Conservation (phyloP, 2,888 invertebrate species). For the Yponomeuta sedellus region DNA sequence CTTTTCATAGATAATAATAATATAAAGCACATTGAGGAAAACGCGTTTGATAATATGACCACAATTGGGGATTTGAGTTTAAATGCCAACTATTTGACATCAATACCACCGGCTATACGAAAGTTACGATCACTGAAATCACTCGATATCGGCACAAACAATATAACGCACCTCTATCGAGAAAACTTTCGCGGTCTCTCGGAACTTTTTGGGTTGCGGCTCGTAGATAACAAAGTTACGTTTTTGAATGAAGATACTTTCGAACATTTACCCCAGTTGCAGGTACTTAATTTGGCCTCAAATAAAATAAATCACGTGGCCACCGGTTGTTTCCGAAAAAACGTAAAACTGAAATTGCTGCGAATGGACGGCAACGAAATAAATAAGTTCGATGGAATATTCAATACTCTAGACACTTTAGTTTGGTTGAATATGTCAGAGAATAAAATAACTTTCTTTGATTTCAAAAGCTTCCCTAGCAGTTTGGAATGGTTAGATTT, state of each 20-base stretch:
- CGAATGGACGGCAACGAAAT: constrained; percentile 88
- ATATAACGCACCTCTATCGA: constrained; percentile 82
- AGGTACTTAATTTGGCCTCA: constrained; percentile 87
- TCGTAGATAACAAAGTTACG: constrained; percentile 88
- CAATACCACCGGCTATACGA: constrained; percentile 80
- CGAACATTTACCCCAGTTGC: constrained; percentile 82
- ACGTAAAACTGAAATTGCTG: constrained; percentile 82
- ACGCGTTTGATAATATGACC: constrained; percentile 85
- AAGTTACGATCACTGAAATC: constrained; percentile 82
- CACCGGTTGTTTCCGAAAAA: constrained; percentile 83
- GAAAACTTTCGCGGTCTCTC: constrained; percentile 84
- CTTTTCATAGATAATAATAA: constrained; percentile 85
- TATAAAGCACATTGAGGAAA: constrained; percentile 80
- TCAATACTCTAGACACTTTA: constrained; percentile 81
- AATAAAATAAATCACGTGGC: constrained; percentile 85
- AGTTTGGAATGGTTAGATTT: constrained; percentile 87
- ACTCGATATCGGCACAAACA: constrained; percentile 88
- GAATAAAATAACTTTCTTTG: constrained; percentile 84
- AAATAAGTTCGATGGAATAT: constrained; percentile 81
- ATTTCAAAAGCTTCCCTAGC: constrained; percentile 84
- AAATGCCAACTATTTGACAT: constrained; percentile 81
- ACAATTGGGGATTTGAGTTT: constrained; percentile 85
- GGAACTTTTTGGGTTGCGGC: constrained; percentile 83
- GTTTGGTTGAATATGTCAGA: constrained; percentile 88
- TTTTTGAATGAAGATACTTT: constrained; percentile 85